Base-by-base conservation (phyloP, 2,113 vertebrate species). In the Ariopsis seemanni region DNA sequence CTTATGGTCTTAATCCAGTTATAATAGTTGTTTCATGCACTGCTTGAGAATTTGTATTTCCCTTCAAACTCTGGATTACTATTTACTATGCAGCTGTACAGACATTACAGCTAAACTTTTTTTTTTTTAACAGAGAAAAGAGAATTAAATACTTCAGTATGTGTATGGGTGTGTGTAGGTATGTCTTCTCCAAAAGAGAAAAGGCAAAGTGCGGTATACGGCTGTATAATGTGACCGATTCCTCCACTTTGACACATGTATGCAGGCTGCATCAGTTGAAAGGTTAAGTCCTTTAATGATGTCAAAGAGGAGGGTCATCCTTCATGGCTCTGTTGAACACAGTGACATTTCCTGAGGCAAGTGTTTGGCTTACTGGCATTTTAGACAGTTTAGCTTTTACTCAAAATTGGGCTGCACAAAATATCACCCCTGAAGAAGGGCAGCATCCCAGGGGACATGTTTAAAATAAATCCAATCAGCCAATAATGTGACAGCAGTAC, bases 311-410 rank as follows among this genome's bases (percentile, higher is more conserved):
- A 67, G 60, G 86, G 25, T 60, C 20, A 15, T 89, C 86, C 53
- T 50, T 86, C 69, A 87, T 87, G 30, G 63, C 42, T 69, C 25
- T 53, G 65, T 65, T 77, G 48, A 80, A 82, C 63, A 78, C 85
- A 42, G 42, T 20, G 87, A 83, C 89, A 89, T 87, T 90, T 90
- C 52, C 77, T 82, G 22, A 78, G 82, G 87, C 90, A 48, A 89
- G 88, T 78, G 90, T 89, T 88, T 42, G 88, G 91, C 80, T 74
- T 22, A 6, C 82, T 87, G 87, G 82, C 82, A 90, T 90, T 90
- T 90, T 48, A 85, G 50, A 80, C 2, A 81, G 84, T 88, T 88
- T 62, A 85, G 18, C 69, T 50, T 75, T 74, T 71, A 55, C 83
- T 88, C 42, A 78, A 69, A 80, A 58, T 74, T 58, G 25, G 48